These are phyloP conservation scores for Cacatua alba DNA, from an alignment of 2,113 vertebrate species.

Conservation along the genomic window DNA sequence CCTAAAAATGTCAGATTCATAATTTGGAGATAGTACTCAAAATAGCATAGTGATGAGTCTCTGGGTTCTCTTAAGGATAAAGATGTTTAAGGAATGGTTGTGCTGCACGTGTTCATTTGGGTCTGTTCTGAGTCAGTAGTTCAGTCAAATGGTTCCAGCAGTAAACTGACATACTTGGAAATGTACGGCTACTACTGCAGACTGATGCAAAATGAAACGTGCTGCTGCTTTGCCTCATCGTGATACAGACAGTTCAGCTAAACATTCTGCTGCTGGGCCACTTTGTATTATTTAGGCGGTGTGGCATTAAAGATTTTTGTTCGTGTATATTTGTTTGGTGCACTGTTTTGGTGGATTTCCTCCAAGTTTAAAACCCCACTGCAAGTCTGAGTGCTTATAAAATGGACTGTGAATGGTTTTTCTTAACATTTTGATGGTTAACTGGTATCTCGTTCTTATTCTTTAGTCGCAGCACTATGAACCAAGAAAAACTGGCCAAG, in stretches of 20 bases:
- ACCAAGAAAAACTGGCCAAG: slow-evolving; percentile 98
- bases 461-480: slow-evolving; percentile 83
- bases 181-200: neutral
- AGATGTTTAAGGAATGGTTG: neutral
- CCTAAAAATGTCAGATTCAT: neutral
- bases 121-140: neutral
- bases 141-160: neutral
- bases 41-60: rapidly evolving
- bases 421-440: neutral
- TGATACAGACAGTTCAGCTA: neutral
- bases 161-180: neutral
- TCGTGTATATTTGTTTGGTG: neutral
- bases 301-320: neutral
- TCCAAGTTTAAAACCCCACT: rapidly evolving
- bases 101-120: neutral
- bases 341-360: neutral
- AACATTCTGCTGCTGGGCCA: neutral
- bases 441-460: neutral
- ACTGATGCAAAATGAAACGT: neutral
- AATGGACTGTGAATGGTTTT: neutral
- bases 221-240: neutral
- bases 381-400: neutral
- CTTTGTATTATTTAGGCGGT: neutral
- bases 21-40: rapidly evolving
- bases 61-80: neutral